Evolutionary conservation across 2,888 invertebrate genomes (phyloP), one percentile per base, ranked within the genome.

Genomic region (Phyllotreta cruciferae): DNA sequence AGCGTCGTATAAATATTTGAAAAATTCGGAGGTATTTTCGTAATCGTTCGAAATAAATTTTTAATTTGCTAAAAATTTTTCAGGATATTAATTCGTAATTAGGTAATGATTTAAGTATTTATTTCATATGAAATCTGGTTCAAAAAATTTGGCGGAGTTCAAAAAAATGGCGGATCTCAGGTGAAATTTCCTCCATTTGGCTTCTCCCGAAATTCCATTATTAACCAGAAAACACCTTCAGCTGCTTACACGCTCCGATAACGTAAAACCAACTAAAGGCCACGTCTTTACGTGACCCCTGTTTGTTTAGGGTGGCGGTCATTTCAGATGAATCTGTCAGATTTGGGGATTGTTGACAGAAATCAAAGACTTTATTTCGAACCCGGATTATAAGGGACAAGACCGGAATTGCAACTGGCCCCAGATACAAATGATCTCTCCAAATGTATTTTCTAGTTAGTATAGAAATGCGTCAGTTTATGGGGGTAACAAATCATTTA

Each of bases 221-320:
- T 52, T 52, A 52, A 3, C 37, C 37, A 37, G 13, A 52, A 24
- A 37, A 37, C 37, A 52, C 37, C 52, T 52, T 37, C 10, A 52
- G 52, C 52, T 60, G 38, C 58, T 58, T 52, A 56, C 57, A 39
- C 47, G 47, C 50, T 35, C 10, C 13, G 57, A 52, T 60, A 52
- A 11, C 52, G 9, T 36, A 60, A 60, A 60, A 50, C 52, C 54
- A 52, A 62, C 44, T 39, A 62, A 41, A 36, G 71, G 70, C n/a
- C 71, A 72, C 73, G 71, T 36, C 36, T 35, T 60, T 50, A 52
- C 52, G 71, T 72, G 67, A 65, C 63, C 70, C 66, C 66, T 74
- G 74, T 76, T 76, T 74, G 73, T 71, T 76, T 76, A 74, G 76
- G 76, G 68, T 72, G 72, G 71, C 72, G 70, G 66, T 66, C 62